Evolutionary conservation across 2,888 invertebrate genomes (phyloP).

Genomic region (Oegoconia quadripuncta): DNA sequence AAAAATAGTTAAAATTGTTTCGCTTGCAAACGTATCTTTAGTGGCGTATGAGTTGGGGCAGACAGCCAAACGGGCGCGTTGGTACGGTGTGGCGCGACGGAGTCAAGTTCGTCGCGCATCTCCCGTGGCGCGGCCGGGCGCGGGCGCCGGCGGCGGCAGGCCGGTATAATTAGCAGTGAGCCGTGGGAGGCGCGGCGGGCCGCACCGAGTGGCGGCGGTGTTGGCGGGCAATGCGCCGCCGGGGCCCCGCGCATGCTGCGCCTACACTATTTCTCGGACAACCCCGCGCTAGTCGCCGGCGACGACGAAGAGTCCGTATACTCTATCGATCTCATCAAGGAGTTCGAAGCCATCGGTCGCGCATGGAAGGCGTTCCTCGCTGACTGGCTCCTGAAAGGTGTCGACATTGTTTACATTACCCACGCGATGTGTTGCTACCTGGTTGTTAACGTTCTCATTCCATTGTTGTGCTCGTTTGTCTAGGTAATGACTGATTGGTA

Average conservation of each 20-base stretch:
- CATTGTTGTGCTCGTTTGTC: constrained; percentile 27
- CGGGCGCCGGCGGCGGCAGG: constrained; percentile 30
- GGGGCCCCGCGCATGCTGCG: constrained; percentile 85
- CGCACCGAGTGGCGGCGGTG: constrained; percentile 63
- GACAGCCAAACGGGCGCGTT: constrained; percentile 40
- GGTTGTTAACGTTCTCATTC: constrained; percentile 42
- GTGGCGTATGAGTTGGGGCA: constrained; percentile 35
- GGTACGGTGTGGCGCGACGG: constrained; percentile 30
- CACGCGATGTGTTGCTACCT: constrained; percentile 29
- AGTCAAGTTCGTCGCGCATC: constrained; percentile 47
- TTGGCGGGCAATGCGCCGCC: constrained; percentile 63
- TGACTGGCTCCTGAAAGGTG: constrained; percentile 81
- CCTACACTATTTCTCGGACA: constrained; percentile 90
- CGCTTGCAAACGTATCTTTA: constrained; percentile 17
- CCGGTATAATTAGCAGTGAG: constrained; percentile 73
- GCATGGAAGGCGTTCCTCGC: constrained; percentile 88
- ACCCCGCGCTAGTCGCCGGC: constrained; percentile 83
- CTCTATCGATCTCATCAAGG: constrained; percentile 91
- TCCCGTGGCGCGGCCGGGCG: constrained; percentile 25
- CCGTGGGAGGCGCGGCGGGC: constrained; percentile 73
- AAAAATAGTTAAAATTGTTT: constrained; percentile 4
- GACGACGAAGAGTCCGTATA: constrained; percentile 82
- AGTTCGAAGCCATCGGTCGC: constrained; percentile 89
- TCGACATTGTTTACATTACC: constrained; percentile 49
- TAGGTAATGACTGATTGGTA: neutral